Percentiles rank a stretch among this genome's conserved stretches.
Conservation (phyloP, 2,888 invertebrate genomes). For the Falcaria lacertinaria region DNA sequence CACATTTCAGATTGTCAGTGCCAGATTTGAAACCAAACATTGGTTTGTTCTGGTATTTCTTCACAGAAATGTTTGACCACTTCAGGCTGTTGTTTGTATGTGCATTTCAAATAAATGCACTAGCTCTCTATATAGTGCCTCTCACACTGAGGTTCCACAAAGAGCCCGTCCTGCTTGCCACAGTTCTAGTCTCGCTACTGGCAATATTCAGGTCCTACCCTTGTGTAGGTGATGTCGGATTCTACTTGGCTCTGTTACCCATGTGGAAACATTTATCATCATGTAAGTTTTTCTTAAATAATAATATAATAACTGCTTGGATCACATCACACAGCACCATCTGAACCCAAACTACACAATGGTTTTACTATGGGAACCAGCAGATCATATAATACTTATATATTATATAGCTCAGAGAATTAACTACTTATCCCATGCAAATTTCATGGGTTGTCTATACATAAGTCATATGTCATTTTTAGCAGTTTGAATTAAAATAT, state of each 20-base stretch:
- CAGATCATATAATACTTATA: too few species aligned
- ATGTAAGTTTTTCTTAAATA: slow-evolving; percentile 84
- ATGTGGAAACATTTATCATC: slow-evolving; percentile 93
- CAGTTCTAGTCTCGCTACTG: slow-evolving; percentile 88
- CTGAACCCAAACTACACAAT: too few species aligned
- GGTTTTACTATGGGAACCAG: too few species aligned
- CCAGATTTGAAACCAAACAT: slow-evolving; percentile 98
- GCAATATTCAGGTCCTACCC: slow-evolving; percentile 98
- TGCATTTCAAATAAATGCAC: slow-evolving; percentile 97
- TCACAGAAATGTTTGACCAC: slow-evolving; percentile 99
- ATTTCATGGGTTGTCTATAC: too few species aligned
- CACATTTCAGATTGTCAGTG: slow-evolving; percentile 87
- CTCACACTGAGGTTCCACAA: slow-evolving; percentile 88
- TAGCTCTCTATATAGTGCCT: slow-evolving; percentile 94
- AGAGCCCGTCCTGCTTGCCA: slow-evolving; percentile 89
- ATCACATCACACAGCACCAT: too few species aligned
- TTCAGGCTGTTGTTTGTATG: slow-evolving; percentile 96
- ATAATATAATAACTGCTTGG: too few species aligned
- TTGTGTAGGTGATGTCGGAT: slow-evolving; percentile 95
- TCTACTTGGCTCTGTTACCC: slow-evolving; percentile 93
- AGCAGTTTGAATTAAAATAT: too few species aligned
- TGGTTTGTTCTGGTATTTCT: slow-evolving; percentile 99
- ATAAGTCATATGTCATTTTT: too few species aligned
- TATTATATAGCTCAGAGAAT: too few species aligned
- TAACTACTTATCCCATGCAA: too few species aligned